Evolutionary conservation across 2,113 vertebrate species (phyloP).

Genomic region (Cheirogaleus medius): DNA sequence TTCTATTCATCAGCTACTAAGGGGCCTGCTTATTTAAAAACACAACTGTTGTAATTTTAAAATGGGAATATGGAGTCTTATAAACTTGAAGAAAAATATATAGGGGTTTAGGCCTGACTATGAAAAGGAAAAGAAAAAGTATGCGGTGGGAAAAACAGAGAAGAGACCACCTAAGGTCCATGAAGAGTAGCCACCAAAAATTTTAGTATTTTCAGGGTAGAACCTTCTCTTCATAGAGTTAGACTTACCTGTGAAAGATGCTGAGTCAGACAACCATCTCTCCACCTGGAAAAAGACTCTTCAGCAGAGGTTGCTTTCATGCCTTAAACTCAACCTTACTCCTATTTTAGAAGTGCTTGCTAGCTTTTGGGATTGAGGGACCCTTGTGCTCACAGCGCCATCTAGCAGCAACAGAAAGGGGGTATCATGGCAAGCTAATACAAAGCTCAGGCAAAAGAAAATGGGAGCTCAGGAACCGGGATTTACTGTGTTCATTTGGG

Average conservation of each 20-base stretch:
- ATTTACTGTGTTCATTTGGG: not conserved
- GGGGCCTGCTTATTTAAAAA: not conserved
- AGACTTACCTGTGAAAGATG: not conserved
- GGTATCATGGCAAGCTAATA: not conserved
- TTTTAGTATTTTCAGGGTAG: not conserved
- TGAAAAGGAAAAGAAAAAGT: not conserved
- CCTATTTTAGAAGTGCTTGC: not conserved
- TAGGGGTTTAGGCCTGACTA: not conserved
- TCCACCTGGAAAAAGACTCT: not conserved
- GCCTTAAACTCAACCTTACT: not conserved
- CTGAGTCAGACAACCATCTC: not conserved
- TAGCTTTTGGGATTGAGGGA: not conserved
- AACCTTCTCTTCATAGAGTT: not conserved
- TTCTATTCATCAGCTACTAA: not conserved
- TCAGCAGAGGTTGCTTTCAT: not conserved
- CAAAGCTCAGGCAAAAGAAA: not conserved
- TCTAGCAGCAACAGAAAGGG: slow-evolving; percentile 5
- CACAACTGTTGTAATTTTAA: not conserved
- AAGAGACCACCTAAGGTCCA: not conserved
- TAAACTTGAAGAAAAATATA: not conserved
- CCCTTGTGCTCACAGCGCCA: slow-evolving; percentile 4
- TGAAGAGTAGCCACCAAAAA: not conserved
- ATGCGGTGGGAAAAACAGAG: not conserved
- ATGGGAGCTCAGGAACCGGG: not conserved
- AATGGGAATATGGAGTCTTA: not conserved